These are phyloP conservation scores for Palloptera scutellata DNA, from an alignment of 2,888 invertebrate species.

Conservation along the genomic window DNA sequence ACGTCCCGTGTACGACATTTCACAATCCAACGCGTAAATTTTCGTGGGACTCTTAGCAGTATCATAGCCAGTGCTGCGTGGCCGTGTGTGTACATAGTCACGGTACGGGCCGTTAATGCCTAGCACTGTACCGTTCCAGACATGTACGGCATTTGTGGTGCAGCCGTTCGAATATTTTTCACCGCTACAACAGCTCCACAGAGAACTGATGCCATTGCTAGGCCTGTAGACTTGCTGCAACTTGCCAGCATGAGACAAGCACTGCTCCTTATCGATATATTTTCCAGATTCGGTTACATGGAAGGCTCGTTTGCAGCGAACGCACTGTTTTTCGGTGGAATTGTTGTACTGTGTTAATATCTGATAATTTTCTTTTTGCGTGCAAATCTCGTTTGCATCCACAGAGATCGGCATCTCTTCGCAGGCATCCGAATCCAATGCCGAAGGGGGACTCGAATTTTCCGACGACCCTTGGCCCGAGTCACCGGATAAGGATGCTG, in stretches of 20 bases:
- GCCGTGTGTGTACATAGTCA: slow-evolving; percentile 71
- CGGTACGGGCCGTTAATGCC: slow-evolving; percentile 79
- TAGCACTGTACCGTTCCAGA: slow-evolving; percentile 77
- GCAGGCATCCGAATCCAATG: slow-evolving; percentile 58
- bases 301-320: slow-evolving; percentile 78
- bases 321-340: slow-evolving; percentile 70
- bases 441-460: slow-evolving; percentile 64
- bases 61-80: slow-evolving; percentile 35
- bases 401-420: slow-evolving; percentile 46
- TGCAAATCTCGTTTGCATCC: slow-evolving; percentile 52
- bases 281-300: slow-evolving; percentile 75
- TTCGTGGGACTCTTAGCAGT: slow-evolving; percentile 14
- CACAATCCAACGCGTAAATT: slow-evolving; percentile 91
- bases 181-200: slow-evolving; percentile 72
- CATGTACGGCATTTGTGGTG: slow-evolving; percentile 72
- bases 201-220: slow-evolving; percentile 41
- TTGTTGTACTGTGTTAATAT: slow-evolving; percentile 46
- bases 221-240: slow-evolving; percentile 66
- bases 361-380: slow-evolving; percentile 47
- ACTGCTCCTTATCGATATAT: slow-evolving; percentile 77
- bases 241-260: slow-evolving; percentile 91
- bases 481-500: slow-evolving; percentile 46
- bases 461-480: slow-evolving; percentile 67
- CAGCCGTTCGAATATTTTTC: slow-evolving; percentile 70
- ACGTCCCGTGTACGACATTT: slow-evolving; percentile 92